phyloP scores from a whole-genome alignment of 2,888 invertebrate genomes.

The Endotricha flammealis region DNA sequence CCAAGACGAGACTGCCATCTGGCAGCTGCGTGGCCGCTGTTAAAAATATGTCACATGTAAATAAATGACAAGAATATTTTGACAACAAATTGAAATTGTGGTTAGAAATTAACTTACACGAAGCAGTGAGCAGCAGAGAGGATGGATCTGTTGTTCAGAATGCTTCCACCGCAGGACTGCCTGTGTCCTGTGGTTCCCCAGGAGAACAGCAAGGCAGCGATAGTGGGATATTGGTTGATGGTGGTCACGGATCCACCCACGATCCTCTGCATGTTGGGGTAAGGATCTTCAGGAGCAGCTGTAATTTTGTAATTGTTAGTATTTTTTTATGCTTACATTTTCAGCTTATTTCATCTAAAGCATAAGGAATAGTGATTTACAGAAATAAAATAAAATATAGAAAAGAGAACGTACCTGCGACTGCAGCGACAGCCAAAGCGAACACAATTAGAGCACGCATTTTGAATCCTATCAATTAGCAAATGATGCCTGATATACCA shows the following conservation, averaged over 20 bases:
- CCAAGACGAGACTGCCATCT: constrained; percentile 29
- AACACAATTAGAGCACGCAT: constrained; percentile 3
- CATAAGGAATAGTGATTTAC: neutral
- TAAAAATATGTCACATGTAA: neutral
- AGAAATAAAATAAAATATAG: no score
- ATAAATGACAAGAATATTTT: no score
- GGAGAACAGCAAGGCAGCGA: constrained; percentile 27
- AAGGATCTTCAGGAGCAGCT: constrained; percentile 23
- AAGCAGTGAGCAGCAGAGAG: constrained; percentile 27
- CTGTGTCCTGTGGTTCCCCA: constrained; percentile 6
- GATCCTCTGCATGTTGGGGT: constrained; percentile 24
- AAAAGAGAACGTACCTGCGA: neutral
- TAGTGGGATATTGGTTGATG: constrained; percentile 28
- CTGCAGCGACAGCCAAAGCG: neutral
- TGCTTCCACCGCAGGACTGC: constrained; percentile 27
- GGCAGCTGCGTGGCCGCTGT: constrained; percentile 11
- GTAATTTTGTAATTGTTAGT: constrained; percentile 8
- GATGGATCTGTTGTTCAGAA: constrained; percentile 27
- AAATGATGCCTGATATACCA: no score
- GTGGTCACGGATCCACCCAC: constrained; percentile 35
- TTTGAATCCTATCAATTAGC: neutral
- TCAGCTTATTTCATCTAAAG: no score
- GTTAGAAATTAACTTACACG: constrained; percentile 14
- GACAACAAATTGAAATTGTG: no score
- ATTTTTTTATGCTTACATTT: neutral